A percentile compares a stretch with the other conserved stretches of the same genome.
phyloP scores from a whole-genome alignment of 1,140 invertebrate species.

The Calycopis cecrops region DNA sequence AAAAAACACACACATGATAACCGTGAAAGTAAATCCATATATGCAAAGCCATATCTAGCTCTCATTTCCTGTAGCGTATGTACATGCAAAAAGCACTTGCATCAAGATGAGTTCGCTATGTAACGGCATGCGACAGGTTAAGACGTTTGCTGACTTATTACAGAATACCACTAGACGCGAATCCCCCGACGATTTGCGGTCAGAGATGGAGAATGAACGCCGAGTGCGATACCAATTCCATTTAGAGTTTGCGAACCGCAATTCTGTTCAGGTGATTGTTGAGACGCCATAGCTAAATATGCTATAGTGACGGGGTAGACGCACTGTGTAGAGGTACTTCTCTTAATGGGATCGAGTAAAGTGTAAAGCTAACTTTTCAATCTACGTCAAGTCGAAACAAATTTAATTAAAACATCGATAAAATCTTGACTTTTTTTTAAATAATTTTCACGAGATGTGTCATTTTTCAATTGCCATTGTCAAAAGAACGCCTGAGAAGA shows the following conservation, averaged over 20 bases:
- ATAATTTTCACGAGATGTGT: no score
- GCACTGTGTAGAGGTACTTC: no score
- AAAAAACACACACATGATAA: conserved; percentile 1
- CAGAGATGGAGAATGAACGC: conserved; percentile 38
- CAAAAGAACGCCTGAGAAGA: no score
- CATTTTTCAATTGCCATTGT: no score
- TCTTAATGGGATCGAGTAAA: no score
- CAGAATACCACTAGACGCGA: conserved; percentile 29
- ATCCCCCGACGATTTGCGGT: conserved; percentile 49
- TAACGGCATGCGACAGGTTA: conserved; percentile 57
- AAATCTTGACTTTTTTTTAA: no score
- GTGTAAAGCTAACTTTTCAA: no score
- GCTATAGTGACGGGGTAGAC: no score
- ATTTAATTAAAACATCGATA: no score
- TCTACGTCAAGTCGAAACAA: no score
- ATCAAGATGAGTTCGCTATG: conserved; percentile 33
- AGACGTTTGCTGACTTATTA: conserved; percentile 37
- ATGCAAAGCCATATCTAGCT: not conserved
- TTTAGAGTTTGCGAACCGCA: conserved; percentile 54
- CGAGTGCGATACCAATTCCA: conserved; percentile 55
- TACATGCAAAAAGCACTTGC: conserved; percentile 22
- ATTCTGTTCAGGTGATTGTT: conserved; percentile 5
- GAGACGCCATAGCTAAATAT: no score
- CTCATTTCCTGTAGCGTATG: not conserved
- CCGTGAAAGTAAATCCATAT: conserved; percentile 6